These are phyloP conservation scores for Eristalis intricaria DNA, from an alignment of 2,888 invertebrate species.

Conservation along the genomic window DNA sequence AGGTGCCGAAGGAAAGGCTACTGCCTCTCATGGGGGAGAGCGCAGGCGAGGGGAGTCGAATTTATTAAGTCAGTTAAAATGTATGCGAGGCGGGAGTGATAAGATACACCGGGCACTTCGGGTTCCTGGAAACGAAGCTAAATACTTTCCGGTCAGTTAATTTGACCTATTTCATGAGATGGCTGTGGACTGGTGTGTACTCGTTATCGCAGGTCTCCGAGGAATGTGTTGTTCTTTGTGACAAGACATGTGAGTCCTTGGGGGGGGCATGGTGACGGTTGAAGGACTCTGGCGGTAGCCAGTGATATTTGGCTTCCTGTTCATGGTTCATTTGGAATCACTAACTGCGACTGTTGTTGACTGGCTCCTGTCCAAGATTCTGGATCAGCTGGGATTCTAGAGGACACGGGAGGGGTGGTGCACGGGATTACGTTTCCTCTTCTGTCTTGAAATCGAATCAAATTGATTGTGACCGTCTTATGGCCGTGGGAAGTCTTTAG, in stretches of 20 bases:
- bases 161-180: conserved; percentile 38
- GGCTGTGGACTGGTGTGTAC: not conserved
- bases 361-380: too few relatives aligned
- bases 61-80: conserved; percentile 55
- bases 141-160: conserved; percentile 64
- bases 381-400: too few relatives aligned
- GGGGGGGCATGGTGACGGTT: not conserved
- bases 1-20: not conserved
- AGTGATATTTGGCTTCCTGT: not conserved
- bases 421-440: too few relatives aligned
- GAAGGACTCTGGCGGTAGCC: not conserved
- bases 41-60: conserved; percentile 9
- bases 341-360: too few relatives aligned
- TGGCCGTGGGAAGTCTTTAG: too few relatives aligned
- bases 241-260: not conserved
- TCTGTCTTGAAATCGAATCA: too few relatives aligned
- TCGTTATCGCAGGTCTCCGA: conserved; percentile 22
- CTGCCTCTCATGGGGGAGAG: too few relatives aligned
- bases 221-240: not conserved
- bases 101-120: conserved; percentile 11
- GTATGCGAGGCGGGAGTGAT: conserved; percentile 45
- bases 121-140: conserved; percentile 6
- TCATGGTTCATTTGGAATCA: not conserved
- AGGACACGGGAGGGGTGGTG: too few relatives aligned
- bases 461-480: too few relatives aligned